Conservation (phyloP, 2,113 vertebrate genomes). For the Silurus asotus region DNA sequence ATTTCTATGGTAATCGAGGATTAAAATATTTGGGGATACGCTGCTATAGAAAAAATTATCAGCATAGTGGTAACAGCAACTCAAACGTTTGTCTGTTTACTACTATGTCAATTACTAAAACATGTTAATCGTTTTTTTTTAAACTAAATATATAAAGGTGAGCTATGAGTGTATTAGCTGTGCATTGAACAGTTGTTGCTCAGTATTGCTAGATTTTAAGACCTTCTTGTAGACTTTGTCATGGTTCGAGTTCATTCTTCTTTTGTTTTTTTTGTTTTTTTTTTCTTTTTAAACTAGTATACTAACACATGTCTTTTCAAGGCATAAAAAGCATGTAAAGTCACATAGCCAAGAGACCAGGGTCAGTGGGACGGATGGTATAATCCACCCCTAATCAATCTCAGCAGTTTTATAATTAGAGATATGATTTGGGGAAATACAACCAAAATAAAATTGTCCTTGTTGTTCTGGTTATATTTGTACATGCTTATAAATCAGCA, state of each 20-base stretch:
- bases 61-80: neutral
- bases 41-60: neutral
- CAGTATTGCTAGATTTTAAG: too few species aligned
- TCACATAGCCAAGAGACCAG: neutral
- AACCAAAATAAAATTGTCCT: neutral
- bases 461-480: neutral
- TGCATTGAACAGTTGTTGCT: neutral
- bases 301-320: too few species aligned
- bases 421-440: neutral
- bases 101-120: neutral
- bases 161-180: neutral
- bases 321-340: neutral
- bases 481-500: neutral
- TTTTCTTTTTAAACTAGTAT: too few species aligned
- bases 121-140: neutral
- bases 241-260: neutral
- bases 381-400: neutral
- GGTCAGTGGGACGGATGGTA: neutral
- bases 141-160: neutral
- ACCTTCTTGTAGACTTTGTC: too few species aligned
- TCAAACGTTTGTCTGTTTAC: neutral
- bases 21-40: neutral
- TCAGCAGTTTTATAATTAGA: neutral
- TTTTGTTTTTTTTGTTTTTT: neutral
- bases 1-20: neutral